A percentile compares a stretch with the other conserved stretches of the same genome.
Conservation (phyloP, 2,113 vertebrate genomes). For the Misgurnus anguillicaudatus region DNA sequence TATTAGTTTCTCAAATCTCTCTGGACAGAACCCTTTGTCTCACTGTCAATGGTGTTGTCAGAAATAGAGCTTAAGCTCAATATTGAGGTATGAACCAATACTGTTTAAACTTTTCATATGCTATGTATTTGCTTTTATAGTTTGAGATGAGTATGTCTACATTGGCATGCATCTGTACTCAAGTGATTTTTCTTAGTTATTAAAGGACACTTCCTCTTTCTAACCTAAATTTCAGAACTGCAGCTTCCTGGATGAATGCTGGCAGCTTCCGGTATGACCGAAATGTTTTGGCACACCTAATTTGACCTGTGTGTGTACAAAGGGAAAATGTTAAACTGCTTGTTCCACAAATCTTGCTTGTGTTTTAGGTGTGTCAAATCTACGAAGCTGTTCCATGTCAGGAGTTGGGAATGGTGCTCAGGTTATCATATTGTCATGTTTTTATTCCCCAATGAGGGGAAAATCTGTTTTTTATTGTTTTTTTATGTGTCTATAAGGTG, state of each 20-base stretch:
- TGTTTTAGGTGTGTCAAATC: slow-evolving; percentile 75
- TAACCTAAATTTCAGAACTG: slow-evolving; percentile 72
- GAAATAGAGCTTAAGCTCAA: slow-evolving; percentile 80
- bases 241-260: slow-evolving; percentile 85
- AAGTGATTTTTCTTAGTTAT: not conserved
- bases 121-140: not conserved
- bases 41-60: slow-evolving; percentile 74
- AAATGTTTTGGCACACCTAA: not conserved
- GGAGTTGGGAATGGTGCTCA: slow-evolving; percentile 74
- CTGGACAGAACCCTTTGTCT: slow-evolving; percentile 79
- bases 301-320: slow-evolving; percentile 21
- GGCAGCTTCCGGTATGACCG: slow-evolving; percentile 77
- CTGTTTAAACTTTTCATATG: not conserved
- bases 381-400: slow-evolving; percentile 79
- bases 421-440: slow-evolving; percentile 64
- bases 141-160: not conserved
- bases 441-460: too few relatives aligned
- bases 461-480: too few relatives aligned
- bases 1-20: not conserved
- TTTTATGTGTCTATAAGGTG: not conserved
- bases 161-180: not conserved
- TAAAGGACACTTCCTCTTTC: not conserved
- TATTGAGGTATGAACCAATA: slow-evolving; percentile 72
- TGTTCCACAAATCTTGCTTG: slow-evolving; percentile 25
- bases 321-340: slow-evolving; percentile 20